A percentile compares a stretch with the other conserved stretches of the same genome.
Evolutionary conservation across 2,113 vertebrate genomes (phyloP).

Genomic region (Agelaius tricolor): DNA sequence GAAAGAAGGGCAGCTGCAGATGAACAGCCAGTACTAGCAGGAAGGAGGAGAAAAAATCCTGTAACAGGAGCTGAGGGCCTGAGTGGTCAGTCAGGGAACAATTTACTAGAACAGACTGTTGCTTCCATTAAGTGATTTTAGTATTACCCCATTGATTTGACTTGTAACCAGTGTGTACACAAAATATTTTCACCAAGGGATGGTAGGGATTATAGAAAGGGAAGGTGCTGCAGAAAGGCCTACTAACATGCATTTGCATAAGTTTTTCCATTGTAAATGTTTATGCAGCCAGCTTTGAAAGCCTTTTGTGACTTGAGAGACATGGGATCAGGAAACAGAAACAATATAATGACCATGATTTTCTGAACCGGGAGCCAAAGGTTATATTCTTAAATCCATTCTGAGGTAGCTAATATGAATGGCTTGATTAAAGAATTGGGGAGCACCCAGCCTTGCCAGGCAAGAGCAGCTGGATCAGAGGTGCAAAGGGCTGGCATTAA

Average conservation of each 20-base stretch:
- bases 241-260: neutral
- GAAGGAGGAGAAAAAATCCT: neutral
- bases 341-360: slow-evolving; percentile 47
- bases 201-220: neutral
- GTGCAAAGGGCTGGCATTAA: neutral
- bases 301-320: slow-evolving; percentile 50
- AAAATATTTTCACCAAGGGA: neutral
- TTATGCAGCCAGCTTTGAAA: slow-evolving; percentile 37
- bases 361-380: slow-evolving; percentile 22
- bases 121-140: neutral
- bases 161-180: neutral
- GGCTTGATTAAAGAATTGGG: neutral
- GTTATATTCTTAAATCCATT: slow-evolving; percentile 31
- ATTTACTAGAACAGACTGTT: neutral
- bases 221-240: neutral
- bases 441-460: neutral
- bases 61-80: accelerated
- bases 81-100: neutral
- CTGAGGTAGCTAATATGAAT: neutral
- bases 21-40: neutral
- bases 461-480: neutral
- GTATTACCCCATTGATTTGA: neutral
- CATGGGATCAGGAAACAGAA: slow-evolving; percentile 46
- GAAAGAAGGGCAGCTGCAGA: neutral
- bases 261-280: slow-evolving; percentile 52